A percentile compares a stretch with the other conserved stretches of the same genome.
phyloP scores from a whole-genome alignment of 2,888 invertebrate genomes.

The Callyntrura sp. region DNA sequence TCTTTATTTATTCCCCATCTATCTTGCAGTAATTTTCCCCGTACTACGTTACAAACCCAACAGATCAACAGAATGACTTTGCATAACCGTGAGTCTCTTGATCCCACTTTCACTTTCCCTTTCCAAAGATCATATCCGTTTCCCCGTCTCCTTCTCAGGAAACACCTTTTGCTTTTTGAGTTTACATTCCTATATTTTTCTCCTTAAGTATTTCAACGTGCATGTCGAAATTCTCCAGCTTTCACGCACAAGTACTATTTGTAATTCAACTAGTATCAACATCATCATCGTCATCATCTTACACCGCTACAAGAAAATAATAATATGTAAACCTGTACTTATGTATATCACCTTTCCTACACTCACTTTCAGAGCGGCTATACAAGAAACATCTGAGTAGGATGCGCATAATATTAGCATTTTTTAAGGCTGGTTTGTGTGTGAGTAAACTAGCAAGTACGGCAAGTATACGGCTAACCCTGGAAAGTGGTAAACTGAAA shows the following conservation, averaged over 20 bases:
- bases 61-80: background rate
- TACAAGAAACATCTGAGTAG: background rate
- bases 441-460: background rate
- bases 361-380: constrained; percentile 1
- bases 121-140: background rate
- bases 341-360: background rate
- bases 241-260: background rate
- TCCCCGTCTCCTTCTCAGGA: background rate
- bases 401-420: constrained; percentile 23
- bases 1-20: background rate
- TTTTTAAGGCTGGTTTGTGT: background rate
- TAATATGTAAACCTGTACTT: too few species aligned
- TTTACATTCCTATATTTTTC: background rate
- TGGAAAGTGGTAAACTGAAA: background rate
- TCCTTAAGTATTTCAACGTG: constrained; percentile 1
- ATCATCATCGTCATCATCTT: background rate
- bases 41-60: background rate
- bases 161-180: background rate
- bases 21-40: background rate
- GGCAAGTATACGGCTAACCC: background rate
- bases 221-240: constrained; percentile 9
- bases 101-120: constrained; percentile 5
- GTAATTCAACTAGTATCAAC: constrained; percentile 27
- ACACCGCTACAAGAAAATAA: too few species aligned
- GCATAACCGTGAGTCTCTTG: constrained; percentile 2